phyloP scores from a whole-genome alignment of 1,140 invertebrate genomes.

The Drosophila simulans region DNA sequence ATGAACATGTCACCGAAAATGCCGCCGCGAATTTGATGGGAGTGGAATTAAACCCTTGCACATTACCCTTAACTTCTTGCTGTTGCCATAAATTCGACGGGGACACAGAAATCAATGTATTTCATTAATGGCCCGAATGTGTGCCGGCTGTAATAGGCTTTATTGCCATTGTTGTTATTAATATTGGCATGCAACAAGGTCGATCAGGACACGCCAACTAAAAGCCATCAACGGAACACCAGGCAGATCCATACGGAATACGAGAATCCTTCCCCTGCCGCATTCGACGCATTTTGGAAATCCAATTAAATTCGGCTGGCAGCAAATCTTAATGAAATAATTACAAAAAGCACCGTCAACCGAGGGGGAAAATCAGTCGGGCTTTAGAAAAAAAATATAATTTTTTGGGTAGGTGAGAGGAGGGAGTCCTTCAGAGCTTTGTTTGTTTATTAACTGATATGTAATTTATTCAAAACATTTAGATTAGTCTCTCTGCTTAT shows the following conservation, averaged over 20 bases:
- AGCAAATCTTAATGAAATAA: conserved; percentile 39
- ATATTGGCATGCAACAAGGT: conserved; percentile 80
- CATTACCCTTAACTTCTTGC: conserved; percentile 2
- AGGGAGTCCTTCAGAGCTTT: neutral
- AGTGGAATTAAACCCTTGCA: conserved; percentile 57
- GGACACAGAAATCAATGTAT: conserved; percentile 81
- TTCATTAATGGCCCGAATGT: conserved; percentile 78
- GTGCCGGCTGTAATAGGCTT: conserved; percentile 80
- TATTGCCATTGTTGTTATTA: conserved; percentile 81
- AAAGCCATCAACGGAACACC: conserved; percentile 1
- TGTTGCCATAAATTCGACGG: conserved; percentile 21
- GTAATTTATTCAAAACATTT: no score
- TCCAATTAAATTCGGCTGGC: conserved; percentile 38
- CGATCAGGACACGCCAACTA: conserved; percentile 44
- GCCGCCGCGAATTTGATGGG: conserved; percentile 47
- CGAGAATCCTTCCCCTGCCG: neutral
- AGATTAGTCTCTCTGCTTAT: no score
- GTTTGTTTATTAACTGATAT: no score
- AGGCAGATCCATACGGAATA: neutral
- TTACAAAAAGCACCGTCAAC: conserved; percentile 24
- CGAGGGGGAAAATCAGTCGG: neutral
- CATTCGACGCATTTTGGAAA: conserved; percentile 23
- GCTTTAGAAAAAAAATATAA: neutral
- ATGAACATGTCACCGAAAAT: conserved; percentile 47
- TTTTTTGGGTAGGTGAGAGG: neutral